These are phyloP conservation scores for Tiphia femorata DNA, from an alignment of 2,888 invertebrate species.

Conservation along the genomic window DNA sequence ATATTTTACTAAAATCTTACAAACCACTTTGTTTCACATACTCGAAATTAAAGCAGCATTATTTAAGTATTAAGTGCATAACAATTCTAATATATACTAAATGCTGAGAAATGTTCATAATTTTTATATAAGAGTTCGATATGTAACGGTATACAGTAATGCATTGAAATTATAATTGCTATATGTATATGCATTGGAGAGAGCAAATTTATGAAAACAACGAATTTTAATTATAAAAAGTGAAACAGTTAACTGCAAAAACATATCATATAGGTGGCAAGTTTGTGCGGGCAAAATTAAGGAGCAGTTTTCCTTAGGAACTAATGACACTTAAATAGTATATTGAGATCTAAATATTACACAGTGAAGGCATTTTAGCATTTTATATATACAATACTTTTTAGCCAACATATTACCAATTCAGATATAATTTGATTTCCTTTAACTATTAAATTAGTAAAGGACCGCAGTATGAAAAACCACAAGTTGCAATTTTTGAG, in stretches of 20 bases:
- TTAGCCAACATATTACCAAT: not conserved
- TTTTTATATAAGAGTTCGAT: slow-evolving; percentile 1
- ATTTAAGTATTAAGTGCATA: not conserved
- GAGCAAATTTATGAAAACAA: not conserved
- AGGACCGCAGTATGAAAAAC: no score
- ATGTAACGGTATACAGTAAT: not conserved
- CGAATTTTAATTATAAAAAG: not conserved
- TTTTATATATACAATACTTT: slow-evolving; percentile 24
- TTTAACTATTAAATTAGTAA: not conserved
- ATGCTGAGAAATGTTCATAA: not conserved
- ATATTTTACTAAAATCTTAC: not conserved
- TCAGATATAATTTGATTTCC: not conserved
- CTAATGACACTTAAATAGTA: slow-evolving; percentile 40
- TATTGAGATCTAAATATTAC: slow-evolving; percentile 31
- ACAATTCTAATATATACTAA: not conserved
- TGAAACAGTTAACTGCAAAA: slow-evolving; percentile 11
- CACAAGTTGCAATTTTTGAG: no score
- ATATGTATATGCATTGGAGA: not conserved
- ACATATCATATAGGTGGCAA: slow-evolving; percentile 42
- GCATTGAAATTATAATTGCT: not conserved
- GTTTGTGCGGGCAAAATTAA: slow-evolving; percentile 49
- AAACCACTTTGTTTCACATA: not conserved
- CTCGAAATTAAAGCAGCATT: not conserved
- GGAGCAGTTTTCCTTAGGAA: slow-evolving; percentile 38
- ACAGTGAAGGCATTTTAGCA: slow-evolving; percentile 25